Conservation (phyloP, 2,113 vertebrate genomes). For the Anhinga rufa region DNA sequence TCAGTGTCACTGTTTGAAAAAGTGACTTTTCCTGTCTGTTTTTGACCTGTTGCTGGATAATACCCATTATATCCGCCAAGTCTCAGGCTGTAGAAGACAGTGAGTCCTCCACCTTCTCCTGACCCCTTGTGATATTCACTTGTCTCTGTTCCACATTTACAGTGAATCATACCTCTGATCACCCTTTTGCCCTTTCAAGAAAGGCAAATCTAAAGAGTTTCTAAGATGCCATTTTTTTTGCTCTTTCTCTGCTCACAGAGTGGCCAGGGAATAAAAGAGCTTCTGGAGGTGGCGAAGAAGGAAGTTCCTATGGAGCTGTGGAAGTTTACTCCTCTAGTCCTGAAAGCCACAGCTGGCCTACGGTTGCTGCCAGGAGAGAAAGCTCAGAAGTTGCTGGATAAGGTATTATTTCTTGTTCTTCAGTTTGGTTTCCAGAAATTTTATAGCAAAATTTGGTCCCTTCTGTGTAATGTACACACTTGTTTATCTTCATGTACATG, state of each 20-base stretch:
- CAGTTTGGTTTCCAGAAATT: neutral
- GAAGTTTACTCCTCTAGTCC: conserved; percentile 83
- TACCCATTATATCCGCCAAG: neutral
- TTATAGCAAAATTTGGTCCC: neutral
- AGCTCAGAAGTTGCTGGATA: conserved; percentile 82
- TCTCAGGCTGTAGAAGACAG: neutral
- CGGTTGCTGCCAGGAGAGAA: conserved; percentile 87
- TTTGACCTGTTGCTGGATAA: neutral
- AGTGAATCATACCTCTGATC: neutral
- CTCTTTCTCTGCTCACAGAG: conserved; percentile 68
- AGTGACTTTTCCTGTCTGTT: neutral
- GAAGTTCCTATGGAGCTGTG: conserved; percentile 78
- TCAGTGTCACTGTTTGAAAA: neutral
- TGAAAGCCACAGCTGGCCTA: conserved; percentile 92
- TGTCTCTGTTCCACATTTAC: neutral
- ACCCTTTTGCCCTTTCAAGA: neutral
- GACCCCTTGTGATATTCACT: neutral
- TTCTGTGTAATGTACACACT: neutral
- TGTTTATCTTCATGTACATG: neutral
- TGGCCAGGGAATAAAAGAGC: conserved; percentile 76
- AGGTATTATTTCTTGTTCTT: conserved; percentile 57
- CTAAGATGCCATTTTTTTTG: neutral
- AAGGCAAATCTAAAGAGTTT: neutral
- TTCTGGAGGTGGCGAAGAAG: conserved; percentile 82
- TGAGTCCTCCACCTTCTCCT: neutral